Conservation (phyloP, 2,888 invertebrate species). For the Diarsia dahlii region DNA sequence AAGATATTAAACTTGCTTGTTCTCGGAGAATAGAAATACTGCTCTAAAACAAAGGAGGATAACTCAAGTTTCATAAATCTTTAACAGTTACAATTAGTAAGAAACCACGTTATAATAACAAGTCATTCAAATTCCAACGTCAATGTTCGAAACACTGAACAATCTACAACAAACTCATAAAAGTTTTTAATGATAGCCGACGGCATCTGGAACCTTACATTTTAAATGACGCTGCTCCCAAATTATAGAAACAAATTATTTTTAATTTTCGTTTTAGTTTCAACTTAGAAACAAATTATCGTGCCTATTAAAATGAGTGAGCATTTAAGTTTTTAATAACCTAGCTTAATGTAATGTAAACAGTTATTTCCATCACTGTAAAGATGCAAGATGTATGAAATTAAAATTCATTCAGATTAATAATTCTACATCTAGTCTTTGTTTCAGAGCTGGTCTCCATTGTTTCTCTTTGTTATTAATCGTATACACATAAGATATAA, state of each 20-base stretch:
- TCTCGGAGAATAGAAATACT: neutral
- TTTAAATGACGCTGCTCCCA: slow-evolving; percentile 71
- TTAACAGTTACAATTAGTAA: slow-evolving; percentile 32
- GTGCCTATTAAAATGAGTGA: slow-evolving; percentile 26
- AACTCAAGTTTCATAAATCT: slow-evolving; percentile 33
- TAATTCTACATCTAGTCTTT: slow-evolving; percentile 20
- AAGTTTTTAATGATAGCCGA: slow-evolving; percentile 80
- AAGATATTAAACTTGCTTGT: neutral
- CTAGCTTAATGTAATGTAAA: slow-evolving; percentile 26
- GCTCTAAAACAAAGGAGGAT: slow-evolving; percentile 8
- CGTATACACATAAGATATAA: slow-evolving; percentile 13
- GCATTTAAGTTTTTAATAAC: slow-evolving; percentile 36
- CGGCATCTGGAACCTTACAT: slow-evolving; percentile 73
- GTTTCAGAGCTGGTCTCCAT: slow-evolving; percentile 11
- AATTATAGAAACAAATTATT: slow-evolving; percentile 68
- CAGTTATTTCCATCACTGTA: slow-evolving; percentile 40
- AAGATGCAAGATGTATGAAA: slow-evolving; percentile 44
- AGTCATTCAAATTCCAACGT: slow-evolving; percentile 77
- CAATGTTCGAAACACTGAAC: slow-evolving; percentile 73
- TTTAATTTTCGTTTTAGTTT: slow-evolving; percentile 34
- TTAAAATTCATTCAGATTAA: slow-evolving; percentile 29
- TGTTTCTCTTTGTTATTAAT: slow-evolving; percentile 12
- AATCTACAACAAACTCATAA: slow-evolving; percentile 78
- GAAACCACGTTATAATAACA: slow-evolving; percentile 50
- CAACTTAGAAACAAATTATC: slow-evolving; percentile 39